A percentile compares a stretch with the other conserved stretches of the same genome.
phyloP scores from a whole-genome alignment of 2,113 vertebrate genomes.

The Thymallus thymallus region DNA sequence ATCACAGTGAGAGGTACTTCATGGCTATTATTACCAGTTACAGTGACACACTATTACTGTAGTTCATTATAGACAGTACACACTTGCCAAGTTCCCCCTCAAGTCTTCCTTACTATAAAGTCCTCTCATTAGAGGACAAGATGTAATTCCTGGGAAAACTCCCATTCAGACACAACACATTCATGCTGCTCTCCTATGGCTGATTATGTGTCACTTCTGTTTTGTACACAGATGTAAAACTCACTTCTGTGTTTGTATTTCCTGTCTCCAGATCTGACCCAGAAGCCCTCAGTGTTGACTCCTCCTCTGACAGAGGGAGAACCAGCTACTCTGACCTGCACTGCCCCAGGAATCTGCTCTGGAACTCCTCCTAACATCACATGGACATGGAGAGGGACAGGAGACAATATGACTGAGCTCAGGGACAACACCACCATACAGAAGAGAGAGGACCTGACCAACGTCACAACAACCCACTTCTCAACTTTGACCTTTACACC shows the following conservation, averaged over 20 bases:
- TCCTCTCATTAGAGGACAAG: too few relatives aligned
- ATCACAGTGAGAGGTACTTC: too few relatives aligned
- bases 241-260: not conserved
- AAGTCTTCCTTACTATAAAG: too few relatives aligned
- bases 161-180: too few relatives aligned
- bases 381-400: conserved; percentile 40
- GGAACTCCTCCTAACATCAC: conserved; percentile 35
- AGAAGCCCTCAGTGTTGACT: conserved; percentile 8
- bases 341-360: conserved; percentile 54
- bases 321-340: conserved; percentile 47
- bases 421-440: not conserved
- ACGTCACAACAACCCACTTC: conserved; percentile 1
- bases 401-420: not conserved
- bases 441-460: not conserved
- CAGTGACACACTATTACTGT: too few relatives aligned
- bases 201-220: not conserved
- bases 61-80: too few relatives aligned
- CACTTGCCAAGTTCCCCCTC: too few relatives aligned
- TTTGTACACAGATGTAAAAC: too few relatives aligned
- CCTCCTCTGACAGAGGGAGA: conserved; percentile 43
- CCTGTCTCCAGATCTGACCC: conserved; percentile 19
- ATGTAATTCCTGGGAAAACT: too few relatives aligned
- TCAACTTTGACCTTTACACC: conserved; percentile 41
- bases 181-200: too few relatives aligned
- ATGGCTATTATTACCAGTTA: too few relatives aligned